Conservation (phyloP, 2,797 vertebrate genomes). For the Schizopygopsis malacanthus region DNA sequence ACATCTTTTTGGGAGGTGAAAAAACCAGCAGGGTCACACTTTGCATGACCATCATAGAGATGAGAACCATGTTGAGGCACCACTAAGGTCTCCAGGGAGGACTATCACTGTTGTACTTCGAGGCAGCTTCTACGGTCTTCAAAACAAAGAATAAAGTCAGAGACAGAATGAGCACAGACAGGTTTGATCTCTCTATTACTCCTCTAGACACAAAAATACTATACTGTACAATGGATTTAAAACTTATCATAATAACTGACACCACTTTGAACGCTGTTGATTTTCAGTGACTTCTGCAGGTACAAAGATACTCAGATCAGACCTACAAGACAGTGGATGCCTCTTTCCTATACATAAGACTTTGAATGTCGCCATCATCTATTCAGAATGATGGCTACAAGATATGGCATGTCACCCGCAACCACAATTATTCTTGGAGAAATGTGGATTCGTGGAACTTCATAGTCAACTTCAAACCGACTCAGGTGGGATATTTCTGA, state of each 20-base stretch:
- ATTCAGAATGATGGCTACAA: neutral
- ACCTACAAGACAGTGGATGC: slow-evolving; percentile 41
- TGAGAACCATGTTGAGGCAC: slow-evolving; percentile 26
- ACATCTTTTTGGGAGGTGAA: slow-evolving; percentile 4
- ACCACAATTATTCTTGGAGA: slow-evolving; percentile 12
- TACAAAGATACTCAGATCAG: slow-evolving; percentile 46
- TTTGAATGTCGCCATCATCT: slow-evolving; percentile 19
- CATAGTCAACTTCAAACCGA: slow-evolving; percentile 22
- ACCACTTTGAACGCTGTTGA: slow-evolving; percentile 39
- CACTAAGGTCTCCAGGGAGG: slow-evolving; percentile 6
- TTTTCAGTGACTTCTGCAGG: slow-evolving; percentile 38
- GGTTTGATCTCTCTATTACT: slow-evolving; percentile 21
- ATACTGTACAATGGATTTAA: slow-evolving; percentile 27
- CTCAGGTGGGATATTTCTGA: slow-evolving; percentile 1
- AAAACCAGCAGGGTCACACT: slow-evolving; percentile 19
- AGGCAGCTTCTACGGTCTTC: neutral
- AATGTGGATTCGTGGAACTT: slow-evolving; percentile 30
- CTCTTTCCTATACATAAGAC: slow-evolving; percentile 35
- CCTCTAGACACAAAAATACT: slow-evolving; percentile 22
- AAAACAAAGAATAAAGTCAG: neutral
- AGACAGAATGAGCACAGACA: slow-evolving; percentile 9
- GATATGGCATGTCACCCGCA: slow-evolving; percentile 14
- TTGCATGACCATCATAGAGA: slow-evolving; percentile 14
- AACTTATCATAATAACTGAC: slow-evolving; percentile 46
- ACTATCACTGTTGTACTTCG: neutral